Evolutionary conservation across 2,113 vertebrate genomes (phyloP), one percentile per base, ranked within the genome.

Genomic region (Tretioscincus oriximinensis): DNA sequence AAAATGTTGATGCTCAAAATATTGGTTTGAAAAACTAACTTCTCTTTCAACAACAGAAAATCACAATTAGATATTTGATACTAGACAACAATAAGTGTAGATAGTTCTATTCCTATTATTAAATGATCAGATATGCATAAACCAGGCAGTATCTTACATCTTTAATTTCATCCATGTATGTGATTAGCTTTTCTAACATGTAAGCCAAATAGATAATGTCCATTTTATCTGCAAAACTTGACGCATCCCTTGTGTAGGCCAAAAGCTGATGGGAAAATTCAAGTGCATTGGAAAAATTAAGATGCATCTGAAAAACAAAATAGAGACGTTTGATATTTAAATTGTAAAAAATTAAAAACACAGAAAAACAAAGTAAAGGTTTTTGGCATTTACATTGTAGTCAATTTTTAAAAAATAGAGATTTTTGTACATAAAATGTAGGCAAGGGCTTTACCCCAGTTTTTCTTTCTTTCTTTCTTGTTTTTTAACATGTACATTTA

Each of bases 161-260:
- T 93, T 87, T 92, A 82, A 93, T 90, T 78, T 94, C 95, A 86
- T 95, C 95, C 93, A 96, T 91, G 73, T 97, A 95, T 87, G 94
- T 89, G 21, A 96, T 96, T 88, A 98, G 92, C 85, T 96, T 96
- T 90, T 98, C 97, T 89, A 98, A 93, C 86, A 98, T 96, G 76
- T 96, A 95, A 14, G 97, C 97, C 89, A 98, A 96, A 78, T 96
- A 97, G 90, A 97, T 95, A 49, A 98, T 93, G 70, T 98, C 97
- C 96, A 97, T 97, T 93, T 97, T 96, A 64, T 98, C 96, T 0
- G 90, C 93, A 76, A 98, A 97, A 92, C 94, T 93, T 2, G 93
- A 94, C 47, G 96, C 96, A 84, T 91, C 95, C 91, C 94, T 95
- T 71, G 97, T 97, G 84, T 97, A 96, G 81, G 95, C 91, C 73